Conservation (phyloP, 2,888 invertebrate genomes). For the Drosophila paranaensis region DNA sequence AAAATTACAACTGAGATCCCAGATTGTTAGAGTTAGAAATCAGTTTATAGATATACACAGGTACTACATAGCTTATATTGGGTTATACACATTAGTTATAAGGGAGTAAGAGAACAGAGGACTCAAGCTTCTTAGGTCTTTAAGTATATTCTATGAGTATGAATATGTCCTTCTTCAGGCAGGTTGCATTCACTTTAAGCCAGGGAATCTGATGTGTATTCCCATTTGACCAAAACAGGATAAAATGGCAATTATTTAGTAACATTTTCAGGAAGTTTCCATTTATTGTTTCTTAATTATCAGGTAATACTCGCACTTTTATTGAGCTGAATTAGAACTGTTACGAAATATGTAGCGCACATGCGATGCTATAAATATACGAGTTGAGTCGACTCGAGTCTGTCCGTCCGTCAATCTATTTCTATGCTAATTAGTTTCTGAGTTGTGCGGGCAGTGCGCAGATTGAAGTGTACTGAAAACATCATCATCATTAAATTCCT, state of each 20-base stretch:
- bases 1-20: too few species aligned
- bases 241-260: background rate
- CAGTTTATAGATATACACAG: too few species aligned
- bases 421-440: background rate
- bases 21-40: too few species aligned
- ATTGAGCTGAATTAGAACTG: background rate
- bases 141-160: too few species aligned
- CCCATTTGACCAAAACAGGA: background rate
- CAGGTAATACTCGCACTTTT: background rate
- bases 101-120: too few species aligned
- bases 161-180: too few species aligned
- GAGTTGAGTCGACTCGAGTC: background rate
- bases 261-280: background rate
- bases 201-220: too few species aligned
- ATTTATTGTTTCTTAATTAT: background rate
- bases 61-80: too few species aligned
- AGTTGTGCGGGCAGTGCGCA: background rate
- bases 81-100: too few species aligned
- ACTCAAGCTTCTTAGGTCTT: too few species aligned
- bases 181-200: too few species aligned
- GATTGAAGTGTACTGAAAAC: background rate
- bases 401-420: background rate
- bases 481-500: background rate
- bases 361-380: slow-evolving; percentile 1
- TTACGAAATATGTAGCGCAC: background rate